Conservation (phyloP, 1,140 invertebrate species). For the Pectinophora gossypiella region DNA sequence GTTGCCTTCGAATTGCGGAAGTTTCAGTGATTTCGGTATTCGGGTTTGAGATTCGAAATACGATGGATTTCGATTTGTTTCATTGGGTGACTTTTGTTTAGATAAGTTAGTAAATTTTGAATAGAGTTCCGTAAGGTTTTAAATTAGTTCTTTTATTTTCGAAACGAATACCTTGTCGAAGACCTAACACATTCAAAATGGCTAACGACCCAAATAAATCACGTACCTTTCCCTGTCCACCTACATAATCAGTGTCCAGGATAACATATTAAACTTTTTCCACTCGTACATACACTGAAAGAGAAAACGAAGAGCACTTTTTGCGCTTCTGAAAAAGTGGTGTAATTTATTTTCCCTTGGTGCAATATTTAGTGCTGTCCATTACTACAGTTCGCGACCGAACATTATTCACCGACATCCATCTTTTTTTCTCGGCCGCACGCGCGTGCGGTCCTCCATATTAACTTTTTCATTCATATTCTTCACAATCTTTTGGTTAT, state of each 20-base stretch:
- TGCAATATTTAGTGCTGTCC: slow-evolving; percentile 73
- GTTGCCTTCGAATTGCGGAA: no score
- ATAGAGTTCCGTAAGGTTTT: no score
- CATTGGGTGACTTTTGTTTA: no score
- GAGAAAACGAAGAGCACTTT: slow-evolving; percentile 65
- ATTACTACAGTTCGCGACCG: slow-evolving; percentile 72
- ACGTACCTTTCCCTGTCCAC: slow-evolving; percentile 6
- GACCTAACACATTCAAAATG: no score
- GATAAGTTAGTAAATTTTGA: no score
- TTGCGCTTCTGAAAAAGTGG: slow-evolving; percentile 67
- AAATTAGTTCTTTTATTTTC: no score
- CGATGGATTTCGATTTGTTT: no score
- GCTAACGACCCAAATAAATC: neutral
- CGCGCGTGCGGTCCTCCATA: slow-evolving; percentile 53
- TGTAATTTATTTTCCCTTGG: slow-evolving; percentile 72
- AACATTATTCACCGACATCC: slow-evolving; percentile 68
- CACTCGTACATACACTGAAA: slow-evolving; percentile 41
- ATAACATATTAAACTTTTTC: slow-evolving; percentile 69
- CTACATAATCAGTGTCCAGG: slow-evolving; percentile 49
- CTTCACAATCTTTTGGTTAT: slow-evolving; percentile 38
- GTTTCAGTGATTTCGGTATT: no score
- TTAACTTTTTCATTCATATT: slow-evolving; percentile 66
- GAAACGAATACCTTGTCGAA: no score
- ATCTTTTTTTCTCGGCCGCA: slow-evolving; percentile 58
- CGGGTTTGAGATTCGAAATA: no score